Evolutionary conservation across 92 coral and sea anemone species (phyloP).

Genomic region (Pocillopora grandis): DNA sequence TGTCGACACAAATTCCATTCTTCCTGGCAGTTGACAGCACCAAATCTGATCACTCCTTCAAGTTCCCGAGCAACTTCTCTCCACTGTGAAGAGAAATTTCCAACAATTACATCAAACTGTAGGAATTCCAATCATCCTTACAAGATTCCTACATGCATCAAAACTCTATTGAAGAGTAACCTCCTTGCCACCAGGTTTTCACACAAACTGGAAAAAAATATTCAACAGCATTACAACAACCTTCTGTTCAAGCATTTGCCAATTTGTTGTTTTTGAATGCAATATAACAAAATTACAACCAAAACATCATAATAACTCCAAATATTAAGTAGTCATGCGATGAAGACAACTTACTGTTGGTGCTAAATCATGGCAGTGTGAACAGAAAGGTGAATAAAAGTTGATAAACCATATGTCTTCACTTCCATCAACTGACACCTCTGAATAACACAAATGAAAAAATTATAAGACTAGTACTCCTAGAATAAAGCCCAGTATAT

Average conservation of each 20-base stretch:
- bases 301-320: too few relatives aligned
- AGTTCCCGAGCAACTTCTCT: constrained; percentile 96
- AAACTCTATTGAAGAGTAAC: too few relatives aligned
- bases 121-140: background rate
- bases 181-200: too few relatives aligned
- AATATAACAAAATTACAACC: too few relatives aligned
- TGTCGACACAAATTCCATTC: constrained; percentile 92
- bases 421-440: constrained; percentile 92
- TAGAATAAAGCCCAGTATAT: background rate
- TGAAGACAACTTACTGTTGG: constrained; percentile 77
- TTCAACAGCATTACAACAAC: too few relatives aligned
- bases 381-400: constrained; percentile 96
- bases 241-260: too few relatives aligned
- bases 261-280: too few relatives aligned
- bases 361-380: constrained; percentile 97
- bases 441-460: constrained; percentile 40
- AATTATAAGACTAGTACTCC: background rate
- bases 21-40: constrained; percentile 99
- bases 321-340: background rate
- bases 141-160: background rate
- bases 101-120: background rate
- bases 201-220: too few relatives aligned
- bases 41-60: constrained; percentile 96
- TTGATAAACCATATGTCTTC: constrained; percentile 98
- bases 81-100: constrained; percentile 62